These are phyloP conservation scores for Coptotermes formosanus DNA, from an alignment of 1,140 invertebrate genomes.

Conservation along the genomic window DNA sequence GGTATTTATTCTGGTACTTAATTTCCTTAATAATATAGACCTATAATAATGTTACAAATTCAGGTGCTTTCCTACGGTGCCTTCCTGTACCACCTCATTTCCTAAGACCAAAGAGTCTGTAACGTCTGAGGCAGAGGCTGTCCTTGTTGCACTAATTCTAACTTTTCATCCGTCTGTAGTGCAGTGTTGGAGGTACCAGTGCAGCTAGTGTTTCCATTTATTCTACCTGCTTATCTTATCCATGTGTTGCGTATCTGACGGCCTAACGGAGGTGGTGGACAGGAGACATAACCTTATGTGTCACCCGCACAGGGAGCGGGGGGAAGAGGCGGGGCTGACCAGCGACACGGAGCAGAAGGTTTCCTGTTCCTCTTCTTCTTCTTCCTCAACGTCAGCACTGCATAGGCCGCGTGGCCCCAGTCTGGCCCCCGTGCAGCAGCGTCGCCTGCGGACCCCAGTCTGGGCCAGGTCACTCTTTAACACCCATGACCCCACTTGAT, in stretches of 20 bases:
- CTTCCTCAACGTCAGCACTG: conserved; percentile 28
- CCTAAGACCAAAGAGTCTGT: neutral
- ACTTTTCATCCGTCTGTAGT: neutral
- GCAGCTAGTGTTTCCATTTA: conserved; percentile 6
- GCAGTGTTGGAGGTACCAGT: conserved; percentile 1
- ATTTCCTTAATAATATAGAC: too few relatives aligned
- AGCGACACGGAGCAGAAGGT: conserved; percentile 21
- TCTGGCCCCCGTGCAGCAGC: conserved; percentile 49
- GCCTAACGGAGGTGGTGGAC: neutral
- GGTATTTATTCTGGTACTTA: too few relatives aligned
- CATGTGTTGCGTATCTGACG: neutral
- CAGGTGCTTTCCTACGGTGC: too few relatives aligned
- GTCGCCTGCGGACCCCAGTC: conserved; percentile 69
- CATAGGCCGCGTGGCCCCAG: conserved; percentile 26
- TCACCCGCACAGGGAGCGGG: conserved; percentile 29
- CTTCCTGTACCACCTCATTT: too few relatives aligned
- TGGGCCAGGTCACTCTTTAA: conserved; percentile 62
- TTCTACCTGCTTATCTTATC: neutral
- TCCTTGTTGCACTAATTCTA: neutral
- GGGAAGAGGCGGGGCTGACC: conserved; percentile 29
- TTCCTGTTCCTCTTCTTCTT: conserved; percentile 8
- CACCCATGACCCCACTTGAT: conserved; percentile 31
- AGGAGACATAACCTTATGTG: conserved; percentile 20
- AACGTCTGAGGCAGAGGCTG: neutral
- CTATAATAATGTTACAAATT: too few relatives aligned